Evolutionary conservation across 1,140 invertebrate species (phyloP), one percentile per base, ranked within the genome.

Genomic region (Calosoma granatense): DNA sequence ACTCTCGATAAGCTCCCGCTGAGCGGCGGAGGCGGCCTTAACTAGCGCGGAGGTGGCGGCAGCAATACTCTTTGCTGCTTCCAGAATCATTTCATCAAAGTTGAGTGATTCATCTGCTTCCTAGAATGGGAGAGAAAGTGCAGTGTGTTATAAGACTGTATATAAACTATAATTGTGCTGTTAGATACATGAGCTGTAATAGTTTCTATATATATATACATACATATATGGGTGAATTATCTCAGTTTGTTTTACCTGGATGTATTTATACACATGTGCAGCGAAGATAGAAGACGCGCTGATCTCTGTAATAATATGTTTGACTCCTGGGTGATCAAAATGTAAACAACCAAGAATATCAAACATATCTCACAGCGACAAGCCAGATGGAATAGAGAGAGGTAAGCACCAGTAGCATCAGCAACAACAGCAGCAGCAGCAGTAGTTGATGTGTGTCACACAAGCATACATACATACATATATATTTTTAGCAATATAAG

Each of bases 301-400:
- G 63, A 70, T 65, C 78, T 75, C 85, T 81, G 74, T 88, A 86
- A 85, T 88, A 92, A 96, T 95, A 97, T 96, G 94, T 97, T 92
- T 94, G 93, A 94, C 92, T 94, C 90, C 90, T 88, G 93, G 94
- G 93, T 92, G 92, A 87, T 74, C 70, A 68, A 72, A 73, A 70
- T n/a, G n/a, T 74, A 75, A 80, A 94, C 92, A 95, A 97, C 93
- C 94, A 97, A 97, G 93, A 97, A 97, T 97, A 97, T 96, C 94
- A 97, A 97, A 97, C 94, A 97, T 97, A 97, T 97, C 94, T 95
- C 74, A 89, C 81, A 82, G 88, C 74, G 75, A 70, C 41, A 47
- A 47, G 41, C 41, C 17, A n/a, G 41, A 47, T 47, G 17, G 17
- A 47, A 17, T 17, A 47, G 41, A 47, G 6, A n/a, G n/a, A n/a